Base-by-base conservation (phyloP, 1,140 invertebrate genomes). In the Anastatus disparis region DNA sequence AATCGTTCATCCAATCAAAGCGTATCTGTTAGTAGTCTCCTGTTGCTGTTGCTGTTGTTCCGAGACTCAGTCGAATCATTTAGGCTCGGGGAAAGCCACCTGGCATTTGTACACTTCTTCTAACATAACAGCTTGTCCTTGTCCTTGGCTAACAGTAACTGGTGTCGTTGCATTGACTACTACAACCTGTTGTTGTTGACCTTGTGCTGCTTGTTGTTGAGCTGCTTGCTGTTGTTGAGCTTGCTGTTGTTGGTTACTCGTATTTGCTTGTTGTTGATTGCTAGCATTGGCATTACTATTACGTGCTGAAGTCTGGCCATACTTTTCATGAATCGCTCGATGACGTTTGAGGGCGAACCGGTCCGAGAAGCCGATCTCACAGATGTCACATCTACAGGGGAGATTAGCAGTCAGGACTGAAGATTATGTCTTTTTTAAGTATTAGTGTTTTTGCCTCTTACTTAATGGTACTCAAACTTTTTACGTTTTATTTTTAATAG, bases 331-430 rank as follows among this genome's bases (percentile, higher is more conserved):
- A 65, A 93, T 93, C 63, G 90, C 90, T 77, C 91, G 88, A 80
- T 94, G 93, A 70, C 92, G 86, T 75, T 93, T 93, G 40, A 94
- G 81, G 1, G 92, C 92, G 78, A 93, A 94, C 59, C 93, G 88
- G 85, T 95, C 93, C 12, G 93, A 93, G 78, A 95, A 94, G 44
- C 93, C 93, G n/a, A 94, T 93, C 44, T 92, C 92, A 77, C 94
- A 95, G 74, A 95, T 94, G 79, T 94, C 93, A 82, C 93, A 95
- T 82, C 93, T 93, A 81, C 44, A 35, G 50, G 52, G 52, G 46
- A 71, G 29, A 66, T 48, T 31, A 70, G 35, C 67, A 56, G 50
- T 70, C 50, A 56, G 38, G 52, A 31, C 40, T 68, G 26, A 59
- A 20, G 29, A 68, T 68, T 58, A 48, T 27, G 29, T 58, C 20